Evolutionary conservation across 2,888 invertebrate genomes (phyloP).

Genomic region (Noctua pronuba): DNA sequence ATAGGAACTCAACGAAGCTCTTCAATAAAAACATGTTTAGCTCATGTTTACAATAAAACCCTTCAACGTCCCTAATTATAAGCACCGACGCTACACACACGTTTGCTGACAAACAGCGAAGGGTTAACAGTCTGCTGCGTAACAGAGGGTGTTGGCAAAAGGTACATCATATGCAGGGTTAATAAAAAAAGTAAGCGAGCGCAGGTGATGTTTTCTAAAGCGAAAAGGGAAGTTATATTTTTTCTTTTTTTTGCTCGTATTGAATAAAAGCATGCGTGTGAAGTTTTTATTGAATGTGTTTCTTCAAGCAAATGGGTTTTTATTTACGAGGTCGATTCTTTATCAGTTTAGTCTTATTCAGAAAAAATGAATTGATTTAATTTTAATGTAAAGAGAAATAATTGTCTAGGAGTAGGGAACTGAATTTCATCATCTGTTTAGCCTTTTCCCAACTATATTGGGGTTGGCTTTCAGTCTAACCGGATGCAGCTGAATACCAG

Average conservation of each 20-base stretch:
- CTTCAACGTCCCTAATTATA: slow-evolving; percentile 79
- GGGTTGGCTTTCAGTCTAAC: too few relatives aligned
- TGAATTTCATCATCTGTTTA: too few relatives aligned
- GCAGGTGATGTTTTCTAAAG: slow-evolving; percentile 66
- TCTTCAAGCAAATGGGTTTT: slow-evolving; percentile 5
- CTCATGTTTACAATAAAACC: slow-evolving; percentile 76
- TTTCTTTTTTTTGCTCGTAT: slow-evolving; percentile 48
- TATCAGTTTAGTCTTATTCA: neutral
- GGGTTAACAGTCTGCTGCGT: slow-evolving; percentile 88
- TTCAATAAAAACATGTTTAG: slow-evolving; percentile 68
- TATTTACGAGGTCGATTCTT: neutral
- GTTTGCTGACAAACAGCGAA: slow-evolving; percentile 84
- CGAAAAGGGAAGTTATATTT: slow-evolving; percentile 55
- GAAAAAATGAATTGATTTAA: neutral
- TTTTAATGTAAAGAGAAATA: neutral
- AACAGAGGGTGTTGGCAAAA: slow-evolving; percentile 82
- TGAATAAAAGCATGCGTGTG: slow-evolving; percentile 49
- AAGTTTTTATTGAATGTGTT: slow-evolving; percentile 45
- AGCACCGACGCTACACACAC: slow-evolving; percentile 75
- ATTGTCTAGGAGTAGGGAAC: neutral
- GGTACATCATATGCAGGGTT: slow-evolving; percentile 76
- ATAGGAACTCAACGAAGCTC: slow-evolving; percentile 44
- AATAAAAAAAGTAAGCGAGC: slow-evolving; percentile 75
- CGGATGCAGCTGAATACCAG: too few relatives aligned
- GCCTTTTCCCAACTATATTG: too few relatives aligned